These are phyloP conservation scores for Pyxicephalus adspersus DNA, from an alignment of 2,113 vertebrate genomes.

Conservation along the genomic window DNA sequence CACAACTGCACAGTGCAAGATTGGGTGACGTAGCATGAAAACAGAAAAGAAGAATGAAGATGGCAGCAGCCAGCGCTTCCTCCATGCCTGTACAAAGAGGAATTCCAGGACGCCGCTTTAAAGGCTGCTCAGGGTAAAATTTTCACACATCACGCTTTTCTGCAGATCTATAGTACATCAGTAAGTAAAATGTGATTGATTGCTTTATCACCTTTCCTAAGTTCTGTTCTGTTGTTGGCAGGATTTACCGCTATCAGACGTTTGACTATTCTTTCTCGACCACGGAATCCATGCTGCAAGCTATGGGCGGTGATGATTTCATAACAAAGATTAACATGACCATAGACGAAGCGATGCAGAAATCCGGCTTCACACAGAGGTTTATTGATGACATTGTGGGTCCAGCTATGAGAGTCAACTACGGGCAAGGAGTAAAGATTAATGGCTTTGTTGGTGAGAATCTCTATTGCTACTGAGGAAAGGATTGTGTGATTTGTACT, in stretches of 20 bases:
- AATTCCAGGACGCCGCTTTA: no score
- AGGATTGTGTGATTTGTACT: no score
- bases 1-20: no score
- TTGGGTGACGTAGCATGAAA: no score
- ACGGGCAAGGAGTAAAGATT: conserved; percentile 79
- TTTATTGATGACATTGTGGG: conserved; percentile 85
- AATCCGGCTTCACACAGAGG: conserved; percentile 84
- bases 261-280: conserved; percentile 89
- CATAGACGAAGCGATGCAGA: conserved; percentile 83
- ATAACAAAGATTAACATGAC: conserved; percentile 79
- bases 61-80: no score
- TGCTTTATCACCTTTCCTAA: not conserved
- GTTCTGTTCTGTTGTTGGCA: conserved; percentile 59
- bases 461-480: not conserved
- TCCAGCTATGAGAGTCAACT: conserved; percentile 80
- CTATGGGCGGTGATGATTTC: conserved; percentile 82
- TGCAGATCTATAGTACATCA: no score
- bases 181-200: not conserved
- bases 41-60: no score
- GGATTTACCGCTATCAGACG: conserved; percentile 94
- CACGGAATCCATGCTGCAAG: conserved; percentile 82
- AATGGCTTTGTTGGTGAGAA: conserved; percentile 85
- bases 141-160: not conserved
- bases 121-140: not conserved
- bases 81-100: no score